phyloP scores from a whole-genome alignment of 2,888 invertebrate species.

The Electrophaes corylata region DNA sequence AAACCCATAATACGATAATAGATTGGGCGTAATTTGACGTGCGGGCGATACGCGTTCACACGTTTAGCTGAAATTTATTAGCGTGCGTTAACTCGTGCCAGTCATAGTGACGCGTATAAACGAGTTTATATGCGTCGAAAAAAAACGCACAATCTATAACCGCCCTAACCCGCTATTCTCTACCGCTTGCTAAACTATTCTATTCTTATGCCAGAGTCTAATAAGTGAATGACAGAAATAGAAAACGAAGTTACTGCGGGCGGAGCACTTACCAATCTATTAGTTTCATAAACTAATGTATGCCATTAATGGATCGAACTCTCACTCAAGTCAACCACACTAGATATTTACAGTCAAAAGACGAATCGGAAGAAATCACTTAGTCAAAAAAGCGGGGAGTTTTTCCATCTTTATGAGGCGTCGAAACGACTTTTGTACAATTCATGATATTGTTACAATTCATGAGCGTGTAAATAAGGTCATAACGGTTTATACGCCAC shows the following conservation, averaged over 20 bases:
- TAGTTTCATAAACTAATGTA: constrained; percentile 37
- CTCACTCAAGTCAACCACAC: neutral
- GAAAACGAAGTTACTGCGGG: constrained; percentile 34
- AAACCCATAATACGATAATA: too few relatives aligned
- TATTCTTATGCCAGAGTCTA: constrained; percentile 2
- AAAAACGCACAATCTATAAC: neutral
- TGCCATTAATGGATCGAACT: neutral
- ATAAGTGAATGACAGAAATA: constrained; percentile 26
- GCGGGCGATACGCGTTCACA: neutral
- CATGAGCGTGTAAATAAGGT: too few relatives aligned
- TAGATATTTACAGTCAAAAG: too few relatives aligned
- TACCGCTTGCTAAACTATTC: neutral
- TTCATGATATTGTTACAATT: too few relatives aligned
- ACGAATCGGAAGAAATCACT: too few relatives aligned
- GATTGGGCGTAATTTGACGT: neutral
- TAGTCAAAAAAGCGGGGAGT: too few relatives aligned
- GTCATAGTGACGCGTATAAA: neutral
- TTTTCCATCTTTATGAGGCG: too few relatives aligned
- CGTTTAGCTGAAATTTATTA: neutral
- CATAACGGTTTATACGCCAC: too few relatives aligned
- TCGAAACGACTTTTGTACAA: too few relatives aligned
- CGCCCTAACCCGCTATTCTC: neutral
- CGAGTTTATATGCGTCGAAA: neutral
- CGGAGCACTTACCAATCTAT: constrained; percentile 35
- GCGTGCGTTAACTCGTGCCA: neutral